Percentiles rank a stretch among this genome's conserved stretches.
Conservation (phyloP, 1,140 invertebrate species). For the Oncopeltus fasciatus region DNA sequence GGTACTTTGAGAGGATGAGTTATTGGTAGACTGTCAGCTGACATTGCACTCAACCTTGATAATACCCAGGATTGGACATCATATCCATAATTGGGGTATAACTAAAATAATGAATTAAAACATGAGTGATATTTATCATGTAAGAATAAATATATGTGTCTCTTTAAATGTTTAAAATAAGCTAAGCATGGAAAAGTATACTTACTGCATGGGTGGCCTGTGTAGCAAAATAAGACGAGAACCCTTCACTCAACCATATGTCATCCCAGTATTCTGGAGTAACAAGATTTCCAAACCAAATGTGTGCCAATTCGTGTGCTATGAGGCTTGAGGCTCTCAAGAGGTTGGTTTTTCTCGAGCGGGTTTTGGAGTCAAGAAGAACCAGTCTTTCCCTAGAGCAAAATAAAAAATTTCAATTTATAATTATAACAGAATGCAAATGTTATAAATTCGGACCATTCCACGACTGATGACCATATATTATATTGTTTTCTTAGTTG, state of each 20-base stretch:
- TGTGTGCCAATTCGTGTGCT: constrained; percentile 37
- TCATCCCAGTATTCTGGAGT: constrained; percentile 32
- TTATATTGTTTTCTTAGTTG: too few relatives aligned
- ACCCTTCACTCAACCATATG: constrained; percentile 42
- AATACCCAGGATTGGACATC: not conserved
- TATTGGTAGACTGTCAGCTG: not conserved
- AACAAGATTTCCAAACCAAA: constrained; percentile 36
- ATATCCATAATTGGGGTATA: not conserved
- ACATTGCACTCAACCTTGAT: not conserved
- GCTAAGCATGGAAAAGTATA: not conserved
- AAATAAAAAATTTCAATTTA: too few relatives aligned
- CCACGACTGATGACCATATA: too few relatives aligned
- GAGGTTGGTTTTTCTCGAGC: constrained; percentile 24
- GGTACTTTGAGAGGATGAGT: not conserved
- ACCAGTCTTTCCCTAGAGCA: constrained; percentile 13
- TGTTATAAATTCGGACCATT: too few relatives aligned
- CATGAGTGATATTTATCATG: too few relatives aligned
- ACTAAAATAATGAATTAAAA: too few relatives aligned
- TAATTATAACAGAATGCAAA: too few relatives aligned
- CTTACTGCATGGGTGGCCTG: constrained; percentile 17
- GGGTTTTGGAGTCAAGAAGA: constrained; percentile 6
- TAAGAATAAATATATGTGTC: too few relatives aligned
- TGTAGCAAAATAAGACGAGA: constrained; percentile 35
- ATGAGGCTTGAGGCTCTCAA: constrained; percentile 31
- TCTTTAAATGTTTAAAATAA: not conserved